Evolutionary conservation across 2,113 vertebrate genomes (phyloP), one percentile per base, ranked within the genome.

Genomic region (Urocynchramus pylzowi): DNA sequence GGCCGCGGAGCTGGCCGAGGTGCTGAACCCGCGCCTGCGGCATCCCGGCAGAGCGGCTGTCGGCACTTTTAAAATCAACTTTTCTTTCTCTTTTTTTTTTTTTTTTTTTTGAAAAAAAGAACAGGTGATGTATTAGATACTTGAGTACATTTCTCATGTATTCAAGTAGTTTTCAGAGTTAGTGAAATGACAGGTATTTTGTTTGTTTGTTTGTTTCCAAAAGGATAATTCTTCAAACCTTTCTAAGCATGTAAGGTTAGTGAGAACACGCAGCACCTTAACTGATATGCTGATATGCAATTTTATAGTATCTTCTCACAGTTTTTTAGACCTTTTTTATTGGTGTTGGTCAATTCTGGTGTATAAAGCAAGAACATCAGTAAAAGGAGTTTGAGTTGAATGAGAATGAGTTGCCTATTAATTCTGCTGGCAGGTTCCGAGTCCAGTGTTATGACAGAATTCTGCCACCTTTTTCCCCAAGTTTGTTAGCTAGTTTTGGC

Each of bases 31-130:
- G 8, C n/a, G 2, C 4, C 7, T 9, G 45, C 41, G 0, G 9
- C 44, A 6, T 6, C 33, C 16, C 6, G 2, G 19, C 14, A 23
- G 4, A 39, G 21, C 0, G 24, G 1, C 10, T 13, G 2, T 4
- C 2, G 16, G 11, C 10, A 1, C 23, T 2, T 21, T 6, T 1
- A 0, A 14, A 42, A 42, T 39, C 16, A 0, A 13, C 0, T 6
- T 64, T 75, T 39, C 30, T 39, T 49, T 27, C 8, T 17, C 11
- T 82, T 44, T 39, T n/a, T n/a, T n/a, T n/a, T n/a, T n/a, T n/a
- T n/a, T n/a, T n/a, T n/a, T n/a, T n/a, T n/a, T n/a, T n/a, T n/a
- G n/a, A 61, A 17, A 26, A 37, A 31, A 22, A 35, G 3, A 41
- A 7, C 4, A 15, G 7, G 16, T 35, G 37, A 64, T 23, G 14